Evolutionary conservation across 2,797 vertebrate species (phyloP).

Genomic region (Pseudochromis fuscus): DNA sequence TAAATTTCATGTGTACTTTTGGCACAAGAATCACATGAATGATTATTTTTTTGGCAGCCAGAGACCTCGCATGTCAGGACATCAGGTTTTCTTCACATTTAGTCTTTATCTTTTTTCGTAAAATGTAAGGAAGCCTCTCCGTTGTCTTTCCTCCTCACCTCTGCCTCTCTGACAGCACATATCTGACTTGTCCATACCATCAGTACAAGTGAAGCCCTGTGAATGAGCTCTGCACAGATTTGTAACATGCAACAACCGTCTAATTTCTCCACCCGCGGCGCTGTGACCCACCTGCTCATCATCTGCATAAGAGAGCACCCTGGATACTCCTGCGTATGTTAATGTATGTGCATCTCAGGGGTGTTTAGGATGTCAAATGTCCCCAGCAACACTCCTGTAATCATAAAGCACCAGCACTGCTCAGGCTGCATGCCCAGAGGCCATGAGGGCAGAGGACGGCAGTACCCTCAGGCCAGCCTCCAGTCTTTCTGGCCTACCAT

Average conservation of each 20-base stretch:
- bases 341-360: conserved; percentile 31
- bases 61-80: too few species aligned
- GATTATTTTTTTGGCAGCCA: too few species aligned
- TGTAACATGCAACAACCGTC: conserved; percentile 68
- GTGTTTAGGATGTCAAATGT: conserved; percentile 68
- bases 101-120: conserved; percentile 33
- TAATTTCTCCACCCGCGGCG: conserved; percentile 69
- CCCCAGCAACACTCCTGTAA: conserved; percentile 68
- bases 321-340: conserved; percentile 36
- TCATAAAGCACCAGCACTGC: conserved; percentile 75
- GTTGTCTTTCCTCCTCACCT: conserved; percentile 28
- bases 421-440: conserved; percentile 68
- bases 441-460: conserved; percentile 77
- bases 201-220: conserved; percentile 59
- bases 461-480: conserved; percentile 73
- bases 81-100: conserved; percentile 39
- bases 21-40: background rate
- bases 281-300: conserved; percentile 72
- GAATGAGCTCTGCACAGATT: conserved; percentile 58
- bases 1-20: background rate
- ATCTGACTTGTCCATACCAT: conserved; percentile 52
- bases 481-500: conserved; percentile 65
- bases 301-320: conserved; percentile 67
- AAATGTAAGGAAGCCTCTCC: conserved; percentile 51
- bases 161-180: conserved; percentile 51